Evolutionary conservation across 2,113 vertebrate genomes (phyloP), one percentile per base, ranked within the genome.

Genomic region (Aldabrachelys gigantea): DNA sequence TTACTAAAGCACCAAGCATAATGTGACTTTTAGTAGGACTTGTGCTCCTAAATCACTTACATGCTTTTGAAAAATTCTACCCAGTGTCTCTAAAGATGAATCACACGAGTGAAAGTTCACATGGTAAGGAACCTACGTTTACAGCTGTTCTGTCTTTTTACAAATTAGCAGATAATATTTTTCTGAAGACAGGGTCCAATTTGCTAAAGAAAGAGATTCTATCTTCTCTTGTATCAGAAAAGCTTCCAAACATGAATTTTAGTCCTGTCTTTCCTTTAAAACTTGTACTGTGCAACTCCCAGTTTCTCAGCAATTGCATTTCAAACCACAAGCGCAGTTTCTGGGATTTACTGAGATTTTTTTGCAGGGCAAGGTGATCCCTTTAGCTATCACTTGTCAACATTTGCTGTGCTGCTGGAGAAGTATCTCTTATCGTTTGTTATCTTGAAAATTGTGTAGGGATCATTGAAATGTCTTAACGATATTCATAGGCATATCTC

Each of bases 401-500:
- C 88, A 44, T 90, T 95, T 38, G 35, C 83, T 92, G 94, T 49
- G 12, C 1, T 94, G 38, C 57, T 95, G 49, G 84, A 95, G 87
- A 80, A 89, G 78, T 97, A 93, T 41, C 80, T 97, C 50, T 87
- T 72, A 89, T 72, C 59, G 44, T 95, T 95, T 90, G 82, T 94
- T 97, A 88, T 96, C 93, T 90, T 89, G 92, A 86, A 93, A 93
- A 94, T 89, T 56, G 27, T 96, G 84, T 92, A 90, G 47, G 83
- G 93, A 97, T 96, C 44, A 29, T 91, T 83, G 82, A 96, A 89
- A 94, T 94, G 59, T 95, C 85, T 95, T 97, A 98, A 95, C 97
- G 84, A 95, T 96, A 96, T 98, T 98, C 97, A 96, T 97, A 97
- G 95, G 91, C 97, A 98, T 97, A 96, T 97, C 94, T 98, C 96